phyloP scores from a whole-genome alignment of 2,113 vertebrate genomes.

The Notarius quadriscutis region DNA sequence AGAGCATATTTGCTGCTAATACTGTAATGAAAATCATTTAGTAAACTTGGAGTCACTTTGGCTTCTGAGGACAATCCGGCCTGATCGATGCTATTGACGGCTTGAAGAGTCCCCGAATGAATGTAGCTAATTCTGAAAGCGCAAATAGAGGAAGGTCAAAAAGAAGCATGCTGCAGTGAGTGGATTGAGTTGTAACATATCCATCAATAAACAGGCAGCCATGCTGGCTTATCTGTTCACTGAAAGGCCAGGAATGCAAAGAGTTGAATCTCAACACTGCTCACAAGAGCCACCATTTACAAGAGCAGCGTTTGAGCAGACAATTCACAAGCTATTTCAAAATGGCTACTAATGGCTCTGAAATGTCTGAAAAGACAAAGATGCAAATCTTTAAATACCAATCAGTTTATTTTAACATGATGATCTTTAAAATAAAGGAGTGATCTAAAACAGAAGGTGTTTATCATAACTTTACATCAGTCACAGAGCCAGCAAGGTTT shows the following conservation, averaged over 20 bases:
- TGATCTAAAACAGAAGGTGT: background rate
- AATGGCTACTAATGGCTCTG: background rate
- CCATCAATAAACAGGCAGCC: constrained; percentile 66
- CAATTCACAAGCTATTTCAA: background rate
- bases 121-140: constrained; percentile 68
- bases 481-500: background rate
- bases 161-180: constrained; percentile 59
- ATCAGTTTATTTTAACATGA: constrained; percentile 9
- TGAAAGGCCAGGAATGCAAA: constrained; percentile 52
- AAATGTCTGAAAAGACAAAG: background rate
- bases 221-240: constrained; percentile 58
- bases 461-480: background rate
- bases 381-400: background rate
- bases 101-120: constrained; percentile 68
- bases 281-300: background rate
- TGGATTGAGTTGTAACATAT: constrained; percentile 67
- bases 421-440: constrained; percentile 2
- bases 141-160: constrained; percentile 70
- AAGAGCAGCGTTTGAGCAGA: background rate
- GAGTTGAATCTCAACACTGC: constrained; percentile 25
- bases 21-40: constrained; percentile 76
- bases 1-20: constrained; percentile 67
- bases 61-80: constrained; percentile 66
- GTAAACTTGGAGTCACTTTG: constrained; percentile 69
- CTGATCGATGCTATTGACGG: constrained; percentile 73